phyloP scores from a whole-genome alignment of 2,888 invertebrate species.

The Oxycera nigricornis region DNA sequence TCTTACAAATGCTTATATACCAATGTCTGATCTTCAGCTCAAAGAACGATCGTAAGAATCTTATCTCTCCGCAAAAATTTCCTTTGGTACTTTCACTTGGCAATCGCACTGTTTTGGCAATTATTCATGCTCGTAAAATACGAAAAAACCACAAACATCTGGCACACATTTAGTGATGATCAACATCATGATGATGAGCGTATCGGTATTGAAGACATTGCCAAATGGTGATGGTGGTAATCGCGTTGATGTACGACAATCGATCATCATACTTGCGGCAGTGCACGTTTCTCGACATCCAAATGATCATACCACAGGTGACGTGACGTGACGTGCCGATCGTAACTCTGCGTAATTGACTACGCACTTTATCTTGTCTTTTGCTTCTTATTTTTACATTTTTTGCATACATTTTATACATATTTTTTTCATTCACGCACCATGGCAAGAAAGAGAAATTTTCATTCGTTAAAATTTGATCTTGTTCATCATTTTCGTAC shows the following conservation, averaged over 20 bases:
- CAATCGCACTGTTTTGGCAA: background rate
- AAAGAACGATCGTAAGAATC: too few relatives aligned
- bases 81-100: background rate
- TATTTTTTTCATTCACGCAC: background rate
- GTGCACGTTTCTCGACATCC: too few relatives aligned
- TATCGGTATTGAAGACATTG: background rate
- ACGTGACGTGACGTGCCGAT: too few relatives aligned
- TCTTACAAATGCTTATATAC: too few relatives aligned
- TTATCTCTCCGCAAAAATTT: too few relatives aligned
- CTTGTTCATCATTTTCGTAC: background rate
- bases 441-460: background rate
- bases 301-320: background rate
- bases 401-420: background rate
- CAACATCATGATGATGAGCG: background rate
- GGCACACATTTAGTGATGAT: background rate
- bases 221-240: background rate
- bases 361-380: background rate
- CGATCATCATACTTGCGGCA: background rate
- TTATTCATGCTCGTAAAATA: background rate
- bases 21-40: too few relatives aligned
- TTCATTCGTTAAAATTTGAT: background rate
- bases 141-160: background rate
- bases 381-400: background rate
- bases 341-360: background rate
- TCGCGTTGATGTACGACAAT: background rate